Conservation (phyloP, 2,797 vertebrate species). For the Poeciliopsis presidionis region DNA sequence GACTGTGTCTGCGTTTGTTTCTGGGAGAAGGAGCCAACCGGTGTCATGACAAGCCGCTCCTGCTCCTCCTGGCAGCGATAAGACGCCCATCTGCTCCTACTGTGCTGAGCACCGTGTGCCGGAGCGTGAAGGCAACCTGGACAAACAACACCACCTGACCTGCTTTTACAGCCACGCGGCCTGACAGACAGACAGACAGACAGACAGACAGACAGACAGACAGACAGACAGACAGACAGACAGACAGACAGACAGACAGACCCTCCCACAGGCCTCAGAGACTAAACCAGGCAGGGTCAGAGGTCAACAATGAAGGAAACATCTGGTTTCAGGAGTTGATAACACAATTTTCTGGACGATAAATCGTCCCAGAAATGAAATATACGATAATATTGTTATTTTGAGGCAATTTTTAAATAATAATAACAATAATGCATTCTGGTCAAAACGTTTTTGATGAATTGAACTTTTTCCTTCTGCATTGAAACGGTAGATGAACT, state of each 20-base stretch:
- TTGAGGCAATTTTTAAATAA: no score
- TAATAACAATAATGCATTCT: no score
- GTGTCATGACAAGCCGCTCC: not conserved
- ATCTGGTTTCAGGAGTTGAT: not conserved
- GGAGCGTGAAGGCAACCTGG: constrained; percentile 70
- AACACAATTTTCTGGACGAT: not conserved
- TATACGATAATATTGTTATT: no score
- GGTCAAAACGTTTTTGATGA: no score
- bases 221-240: no score
- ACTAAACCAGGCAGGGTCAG: constrained; percentile 13
- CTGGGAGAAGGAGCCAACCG: not conserved
- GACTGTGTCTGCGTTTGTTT: not conserved
- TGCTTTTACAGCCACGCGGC: not conserved
- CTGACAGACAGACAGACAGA: no score
- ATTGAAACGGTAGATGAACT: not conserved
- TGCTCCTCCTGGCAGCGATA: not conserved
- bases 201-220: no score
- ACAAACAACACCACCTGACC: constrained; percentile 57
- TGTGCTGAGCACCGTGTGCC: constrained; percentile 70
- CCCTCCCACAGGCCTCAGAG: constrained; percentile 1
- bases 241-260: not conserved
- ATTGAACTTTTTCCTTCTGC: not conserved
- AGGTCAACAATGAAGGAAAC: constrained; percentile 13
- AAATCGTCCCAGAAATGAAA: no score
- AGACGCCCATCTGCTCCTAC: constrained; percentile 71